Evolutionary conservation across 2,797 vertebrate species (phyloP), one percentile per base, ranked within the genome.

Genomic region (Sebastes variabilis): DNA sequence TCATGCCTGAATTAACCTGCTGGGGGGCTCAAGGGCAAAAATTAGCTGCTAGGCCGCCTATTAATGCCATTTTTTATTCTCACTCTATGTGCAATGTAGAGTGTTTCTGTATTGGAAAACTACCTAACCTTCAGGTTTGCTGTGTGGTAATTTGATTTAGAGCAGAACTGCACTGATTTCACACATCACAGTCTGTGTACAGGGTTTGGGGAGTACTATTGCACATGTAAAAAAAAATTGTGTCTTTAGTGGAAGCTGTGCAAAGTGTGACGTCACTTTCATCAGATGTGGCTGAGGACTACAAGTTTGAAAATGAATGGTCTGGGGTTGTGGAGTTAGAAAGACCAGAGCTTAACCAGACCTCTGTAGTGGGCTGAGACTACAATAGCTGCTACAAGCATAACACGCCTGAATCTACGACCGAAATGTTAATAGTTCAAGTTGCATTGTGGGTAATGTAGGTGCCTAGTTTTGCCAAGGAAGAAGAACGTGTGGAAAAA

Each of bases 61-160:
- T 62, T 49, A 8, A 42, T 10, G 1, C 16, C 18, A 4, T 2
- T 10, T 29, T 27, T n/a, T n/a, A n/a, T 20, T 2, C 6, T 3
- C 4, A 3, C 8, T 16, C n/a, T 34, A 8, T 74, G 9, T n/a
- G 22, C 34, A 24, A 2, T 14, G 16, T 62, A n/a, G 7, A 27
- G 7, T 46, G 38, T 74, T 72, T 27, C 52, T 36, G 24, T 20
- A 4, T 25, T 79, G 29, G 7, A 22, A 46, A 36, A 38, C 12
- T 20, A 13, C 5, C 4, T 2, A 4, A 14, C 62, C 69, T 77
- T 42, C n/a, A 64, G 52, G 34, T 71, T 70, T 55, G n/a, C 25
- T 60, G 22, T 58, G 59, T 27, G 18, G 32, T 71, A 49, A 72
- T 78, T 69, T 36, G 62, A 72, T 83, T 83, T 81, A 54, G 16